Evolutionary conservation across 2,888 invertebrate genomes (phyloP).

Genomic region (Pseudanteris insignis): DNA sequence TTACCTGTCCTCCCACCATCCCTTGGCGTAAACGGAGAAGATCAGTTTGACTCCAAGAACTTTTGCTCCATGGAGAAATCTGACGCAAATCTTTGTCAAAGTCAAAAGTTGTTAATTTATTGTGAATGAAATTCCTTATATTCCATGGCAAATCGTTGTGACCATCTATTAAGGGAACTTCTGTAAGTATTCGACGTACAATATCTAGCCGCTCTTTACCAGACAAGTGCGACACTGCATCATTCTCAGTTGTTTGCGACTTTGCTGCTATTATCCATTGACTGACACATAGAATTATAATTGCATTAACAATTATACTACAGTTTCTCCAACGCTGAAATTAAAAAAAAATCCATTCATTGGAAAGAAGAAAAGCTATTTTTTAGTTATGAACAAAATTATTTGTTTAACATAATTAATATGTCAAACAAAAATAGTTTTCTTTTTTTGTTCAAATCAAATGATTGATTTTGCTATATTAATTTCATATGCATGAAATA

Average conservation of each 20-base stretch:
- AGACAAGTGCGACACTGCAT: conserved; percentile 66
- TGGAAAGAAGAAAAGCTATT: too few relatives aligned
- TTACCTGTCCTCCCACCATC: conserved; percentile 78
- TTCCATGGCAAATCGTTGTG: conserved; percentile 75
- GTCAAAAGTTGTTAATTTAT: conserved; percentile 75
- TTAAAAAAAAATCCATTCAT: too few relatives aligned
- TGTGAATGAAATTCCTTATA: conserved; percentile 86
- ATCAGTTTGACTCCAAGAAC: conserved; percentile 83
- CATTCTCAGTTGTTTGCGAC: conserved; percentile 59
- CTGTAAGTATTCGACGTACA: conserved; percentile 72
- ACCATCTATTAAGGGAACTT: conserved; percentile 71
- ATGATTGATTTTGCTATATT: too few relatives aligned
- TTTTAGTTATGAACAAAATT: too few relatives aligned
- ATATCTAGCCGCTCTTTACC: conserved; percentile 71
- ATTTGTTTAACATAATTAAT: too few relatives aligned
- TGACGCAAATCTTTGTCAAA: conserved; percentile 75
- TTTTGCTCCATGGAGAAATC: conserved; percentile 79
- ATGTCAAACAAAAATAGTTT: too few relatives aligned
- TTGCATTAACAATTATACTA: conserved; percentile 55
- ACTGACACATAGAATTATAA: conserved; percentile 55
- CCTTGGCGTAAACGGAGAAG: conserved; percentile 77
- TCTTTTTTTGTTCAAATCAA: too few relatives aligned
- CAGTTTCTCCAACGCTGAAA: conserved; percentile 55
- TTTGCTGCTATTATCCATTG: conserved; percentile 61
- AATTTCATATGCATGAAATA: too few relatives aligned